Evolutionary conservation across 2,113 vertebrate genomes (phyloP).

Genomic region (Dermatemys mawii): DNA sequence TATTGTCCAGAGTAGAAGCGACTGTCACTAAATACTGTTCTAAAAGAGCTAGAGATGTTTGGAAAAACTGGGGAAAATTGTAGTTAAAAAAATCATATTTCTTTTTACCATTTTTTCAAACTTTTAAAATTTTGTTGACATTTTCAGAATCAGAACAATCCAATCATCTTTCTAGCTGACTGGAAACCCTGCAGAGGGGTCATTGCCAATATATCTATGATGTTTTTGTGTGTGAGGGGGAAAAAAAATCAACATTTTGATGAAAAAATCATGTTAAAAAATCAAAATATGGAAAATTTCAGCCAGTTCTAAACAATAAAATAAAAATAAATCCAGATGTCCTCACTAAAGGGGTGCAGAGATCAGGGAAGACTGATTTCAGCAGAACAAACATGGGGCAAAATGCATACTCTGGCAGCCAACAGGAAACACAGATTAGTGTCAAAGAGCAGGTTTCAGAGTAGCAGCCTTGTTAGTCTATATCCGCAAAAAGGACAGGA

Average conservation of each 20-base stretch:
- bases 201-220: background rate
- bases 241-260: background rate
- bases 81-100: background rate
- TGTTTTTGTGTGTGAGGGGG: background rate
- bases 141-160: background rate
- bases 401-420: rapidly evolving
- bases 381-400: background rate
- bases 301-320: background rate
- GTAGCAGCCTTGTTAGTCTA: no score
- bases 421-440: background rate
- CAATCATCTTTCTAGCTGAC: background rate
- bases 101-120: background rate
- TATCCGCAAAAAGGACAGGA: no score
- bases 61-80: background rate
- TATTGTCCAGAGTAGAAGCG: background rate
- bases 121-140: background rate
- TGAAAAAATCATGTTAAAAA: background rate
- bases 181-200: background rate
- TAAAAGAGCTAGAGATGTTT: background rate
- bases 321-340: background rate
- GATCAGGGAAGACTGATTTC: background rate
- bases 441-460: background rate
- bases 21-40: background rate
- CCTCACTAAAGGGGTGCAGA: background rate
- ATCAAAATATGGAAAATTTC: background rate